These are phyloP conservation scores for Misgurnus anguillicaudatus DNA, from an alignment of 2,113 vertebrate genomes.

Conservation along the genomic window DNA sequence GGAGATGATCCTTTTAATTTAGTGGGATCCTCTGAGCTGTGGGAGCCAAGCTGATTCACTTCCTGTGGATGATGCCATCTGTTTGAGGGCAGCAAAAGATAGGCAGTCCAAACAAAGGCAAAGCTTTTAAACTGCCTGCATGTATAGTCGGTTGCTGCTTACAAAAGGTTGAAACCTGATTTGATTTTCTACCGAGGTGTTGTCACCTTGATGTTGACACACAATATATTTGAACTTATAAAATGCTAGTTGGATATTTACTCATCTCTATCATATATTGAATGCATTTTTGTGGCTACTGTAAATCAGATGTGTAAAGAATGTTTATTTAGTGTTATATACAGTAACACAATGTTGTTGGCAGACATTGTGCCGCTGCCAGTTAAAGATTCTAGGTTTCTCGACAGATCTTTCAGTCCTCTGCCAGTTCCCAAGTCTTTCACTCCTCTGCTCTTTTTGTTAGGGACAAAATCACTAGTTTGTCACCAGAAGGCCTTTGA, in stretches of 20 bases:
- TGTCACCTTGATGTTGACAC: not conserved
- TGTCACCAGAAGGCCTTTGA: slow-evolving; percentile 63
- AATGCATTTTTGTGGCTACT: not conserved
- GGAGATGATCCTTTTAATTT: slow-evolving; percentile 59
- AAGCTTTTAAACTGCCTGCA: slow-evolving; percentile 38
- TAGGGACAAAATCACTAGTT: slow-evolving; percentile 58
- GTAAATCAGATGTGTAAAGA: too few relatives aligned
- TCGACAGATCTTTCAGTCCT: slow-evolving; percentile 44
- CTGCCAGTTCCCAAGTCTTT: slow-evolving; percentile 48
- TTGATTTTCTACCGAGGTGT: slow-evolving; percentile 1
- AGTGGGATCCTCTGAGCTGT: slow-evolving; percentile 39
- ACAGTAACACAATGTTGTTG: not conserved
- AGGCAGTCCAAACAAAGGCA: slow-evolving; percentile 58
- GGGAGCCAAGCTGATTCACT: slow-evolving; percentile 54
- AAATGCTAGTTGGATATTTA: not conserved
- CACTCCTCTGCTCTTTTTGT: slow-evolving; percentile 49
- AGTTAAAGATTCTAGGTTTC: slow-evolving; percentile 5
- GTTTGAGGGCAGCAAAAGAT: slow-evolving; percentile 54
- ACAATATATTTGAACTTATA: not conserved
- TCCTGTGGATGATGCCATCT: slow-evolving; percentile 66
- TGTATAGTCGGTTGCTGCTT: slow-evolving; percentile 12
- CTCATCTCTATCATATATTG: not conserved
- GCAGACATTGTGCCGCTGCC: not conserved
- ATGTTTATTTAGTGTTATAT: too few relatives aligned
- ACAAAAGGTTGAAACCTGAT: slow-evolving; percentile 17